Evolutionary conservation across 2,113 vertebrate genomes (phyloP), one percentile per base, ranked within the genome.

Genomic region (Chionodraco myersi): DNA sequence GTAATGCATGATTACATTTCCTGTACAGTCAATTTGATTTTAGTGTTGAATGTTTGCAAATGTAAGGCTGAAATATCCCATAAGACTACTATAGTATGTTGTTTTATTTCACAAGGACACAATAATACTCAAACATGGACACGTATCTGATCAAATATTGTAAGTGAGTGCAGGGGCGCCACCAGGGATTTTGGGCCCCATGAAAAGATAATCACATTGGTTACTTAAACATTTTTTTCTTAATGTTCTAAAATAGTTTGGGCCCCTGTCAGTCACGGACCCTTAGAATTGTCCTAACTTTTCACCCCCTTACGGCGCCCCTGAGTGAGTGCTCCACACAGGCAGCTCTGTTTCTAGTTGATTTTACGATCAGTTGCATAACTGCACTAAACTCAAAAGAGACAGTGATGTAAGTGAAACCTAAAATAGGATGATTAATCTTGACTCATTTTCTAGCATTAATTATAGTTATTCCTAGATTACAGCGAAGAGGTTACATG

Each of bases 381-480:
- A 49, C 51, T 51, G 30, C 14, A 58, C 44, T 10, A 7, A 47
- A 49, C 18, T 57, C 6, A 15, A 59, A 72, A 56, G 68, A 56
- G 5, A 41, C 0, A 0, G 51, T 18, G 45, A 49, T 64, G 30
- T 70, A 68, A 80, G 49, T 6, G 10, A 56, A 62, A 70, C 6
- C 30, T 69, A 12, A 66, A 49, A 65, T 48, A 65, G 66, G 54
- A 72, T 34, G 13, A 47, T 3, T 30, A 21, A 53, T 52, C 47
- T 13, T 21, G 9, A 5, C n/a, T 47, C 2, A 41, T 18, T 2
- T 49, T 49, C 5, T 41, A 21, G 34, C 23, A 41, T 41, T 41
- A 41, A 7, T 41, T 21, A 61, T 57, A 30, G 66, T 60, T 66
- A 53, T 54, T 75, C 53, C 76, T 79, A 21, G 26, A 49, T 60